Percentiles rank a stretch among this genome's conserved stretches.
Conservation (phyloP, 2,113 vertebrate species). For the Sebastes schlegelii region DNA sequence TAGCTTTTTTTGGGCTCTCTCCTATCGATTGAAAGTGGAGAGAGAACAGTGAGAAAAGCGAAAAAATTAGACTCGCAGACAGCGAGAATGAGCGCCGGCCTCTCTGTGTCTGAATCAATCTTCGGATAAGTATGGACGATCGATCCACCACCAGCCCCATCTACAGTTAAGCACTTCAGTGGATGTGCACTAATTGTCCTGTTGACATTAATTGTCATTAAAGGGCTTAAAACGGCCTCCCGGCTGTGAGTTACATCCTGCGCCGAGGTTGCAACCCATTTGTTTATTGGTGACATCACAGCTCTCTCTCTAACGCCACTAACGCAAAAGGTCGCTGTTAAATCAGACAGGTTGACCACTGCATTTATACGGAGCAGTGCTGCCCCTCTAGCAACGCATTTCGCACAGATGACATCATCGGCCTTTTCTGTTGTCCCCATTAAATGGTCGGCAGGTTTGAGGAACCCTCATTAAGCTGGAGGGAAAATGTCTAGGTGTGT, state of each 20-base stretch:
- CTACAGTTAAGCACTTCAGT: slow-evolving; percentile 75
- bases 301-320: slow-evolving; percentile 31
- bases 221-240: slow-evolving; percentile 73
- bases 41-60: slow-evolving; percentile 7
- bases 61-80: slow-evolving; percentile 42
- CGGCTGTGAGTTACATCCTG: slow-evolving; percentile 70
- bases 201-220: slow-evolving; percentile 87
- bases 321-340: slow-evolving; percentile 43
- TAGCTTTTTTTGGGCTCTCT: background rate
- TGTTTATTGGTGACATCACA: slow-evolving; percentile 79
- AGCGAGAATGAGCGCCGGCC: slow-evolving; percentile 42
- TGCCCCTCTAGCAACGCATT: slow-evolving; percentile 33
- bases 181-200: slow-evolving; percentile 84
- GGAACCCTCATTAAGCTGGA: slow-evolving; percentile 34
- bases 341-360: slow-evolving; percentile 50
- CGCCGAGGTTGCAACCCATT: slow-evolving; percentile 69
- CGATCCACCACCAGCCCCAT: slow-evolving; percentile 73
- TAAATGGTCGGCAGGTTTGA: slow-evolving; percentile 49
- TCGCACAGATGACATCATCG: slow-evolving; percentile 66
- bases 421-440: slow-evolving; percentile 45
- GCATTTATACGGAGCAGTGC: slow-evolving; percentile 40
- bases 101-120: slow-evolving; percentile 79
- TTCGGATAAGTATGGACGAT: slow-evolving; percentile 80
- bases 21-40: slow-evolving; percentile 15
- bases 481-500: slow-evolving; percentile 24